Conservation (phyloP, 2,888 invertebrate species). For the Phyllotreta striolata region DNA sequence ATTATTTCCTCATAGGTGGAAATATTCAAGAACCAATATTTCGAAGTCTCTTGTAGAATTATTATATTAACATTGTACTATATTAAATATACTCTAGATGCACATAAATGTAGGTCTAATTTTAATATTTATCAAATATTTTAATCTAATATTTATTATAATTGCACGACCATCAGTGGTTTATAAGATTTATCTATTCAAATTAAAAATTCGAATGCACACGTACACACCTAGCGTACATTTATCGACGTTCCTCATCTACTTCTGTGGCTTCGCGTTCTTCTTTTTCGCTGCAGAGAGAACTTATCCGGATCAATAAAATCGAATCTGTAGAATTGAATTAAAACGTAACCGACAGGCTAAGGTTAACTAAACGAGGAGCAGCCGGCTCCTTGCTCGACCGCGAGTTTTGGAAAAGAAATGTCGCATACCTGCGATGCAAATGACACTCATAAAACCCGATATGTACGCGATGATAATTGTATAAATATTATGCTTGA, state of each 20-base stretch:
- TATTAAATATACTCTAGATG: too few species aligned
- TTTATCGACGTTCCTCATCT: not conserved
- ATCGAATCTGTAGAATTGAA: slow-evolving; percentile 16
- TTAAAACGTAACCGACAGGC: slow-evolving; percentile 12
- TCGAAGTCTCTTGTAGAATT: too few species aligned
- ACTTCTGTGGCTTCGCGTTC: slow-evolving; percentile 7
- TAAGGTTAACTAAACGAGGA: slow-evolving; percentile 2
- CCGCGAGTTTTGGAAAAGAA: slow-evolving; percentile 11
- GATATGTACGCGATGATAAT: slow-evolving; percentile 14
- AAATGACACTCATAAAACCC: slow-evolving; percentile 23
- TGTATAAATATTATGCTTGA: slow-evolving; percentile 23
- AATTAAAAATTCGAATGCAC: slow-evolving; percentile 9
- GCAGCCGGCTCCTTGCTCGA: slow-evolving; percentile 8
- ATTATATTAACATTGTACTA: too few species aligned
- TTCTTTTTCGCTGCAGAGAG: not conserved
- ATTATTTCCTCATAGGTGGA: too few species aligned
- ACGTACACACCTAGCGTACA: slow-evolving; percentile 6
- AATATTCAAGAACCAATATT: too few species aligned
- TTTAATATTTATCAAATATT: too few species aligned
- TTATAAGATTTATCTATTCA: not conserved
- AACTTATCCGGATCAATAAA: slow-evolving; percentile 12
- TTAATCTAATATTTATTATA: too few species aligned
- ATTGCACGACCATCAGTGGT: too few species aligned
- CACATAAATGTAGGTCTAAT: too few species aligned
- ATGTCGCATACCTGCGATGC: slow-evolving; percentile 25